Conservation (phyloP, 2,113 vertebrate species). For the Rhinoptilus africanus region DNA sequence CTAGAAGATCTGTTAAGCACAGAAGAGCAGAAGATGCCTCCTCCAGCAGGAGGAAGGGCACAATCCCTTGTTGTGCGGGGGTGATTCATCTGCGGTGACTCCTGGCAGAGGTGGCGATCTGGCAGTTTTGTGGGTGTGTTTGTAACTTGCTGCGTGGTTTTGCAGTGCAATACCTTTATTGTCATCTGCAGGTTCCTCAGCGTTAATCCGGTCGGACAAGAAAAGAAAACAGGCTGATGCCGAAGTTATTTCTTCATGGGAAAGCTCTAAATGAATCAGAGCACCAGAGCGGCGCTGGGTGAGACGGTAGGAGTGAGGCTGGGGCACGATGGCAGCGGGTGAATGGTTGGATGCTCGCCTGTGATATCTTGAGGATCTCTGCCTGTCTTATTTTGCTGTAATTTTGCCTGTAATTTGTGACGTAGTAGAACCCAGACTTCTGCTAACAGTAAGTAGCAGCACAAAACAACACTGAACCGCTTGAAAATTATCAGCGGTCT, state of each 20-base stretch:
- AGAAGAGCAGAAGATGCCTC: neutral
- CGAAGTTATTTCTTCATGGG: neutral
- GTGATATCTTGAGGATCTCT: neutral
- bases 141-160: slow-evolving; percentile 25
- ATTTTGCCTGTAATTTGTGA: neutral
- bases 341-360: neutral
- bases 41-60: neutral
- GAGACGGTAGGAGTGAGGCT: neutral
- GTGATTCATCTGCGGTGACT: slow-evolving; percentile 62
- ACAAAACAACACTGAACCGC: neutral
- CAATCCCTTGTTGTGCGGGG: too few species aligned
- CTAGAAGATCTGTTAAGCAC: neutral
- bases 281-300: neutral
- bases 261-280: neutral
- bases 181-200: neutral
- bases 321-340: neutral
- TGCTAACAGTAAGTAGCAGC: neutral
- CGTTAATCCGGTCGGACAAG: neutral
- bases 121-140: slow-evolving; percentile 55
- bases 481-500: neutral
- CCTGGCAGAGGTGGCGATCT: slow-evolving; percentile 51
- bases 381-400: neutral
- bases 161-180: slow-evolving; percentile 1
- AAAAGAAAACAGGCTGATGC: neutral
- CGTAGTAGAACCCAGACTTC: neutral